Base-by-base conservation (phyloP, 1,140 invertebrate genomes). In the Hyles vespertilio region DNA sequence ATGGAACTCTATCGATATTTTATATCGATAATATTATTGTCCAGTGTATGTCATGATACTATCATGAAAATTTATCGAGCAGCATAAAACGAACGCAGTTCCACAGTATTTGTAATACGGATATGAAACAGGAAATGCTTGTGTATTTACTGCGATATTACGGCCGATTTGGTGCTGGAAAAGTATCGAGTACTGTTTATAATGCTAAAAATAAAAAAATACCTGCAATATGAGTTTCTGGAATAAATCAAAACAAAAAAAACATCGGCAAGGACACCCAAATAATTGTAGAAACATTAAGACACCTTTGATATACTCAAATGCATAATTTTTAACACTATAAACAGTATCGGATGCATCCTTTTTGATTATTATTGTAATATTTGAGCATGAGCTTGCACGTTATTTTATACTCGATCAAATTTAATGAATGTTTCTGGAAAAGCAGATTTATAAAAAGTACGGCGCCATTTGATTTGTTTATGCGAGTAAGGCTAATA, bases 141-240 rank as follows among this genome's bases (percentile, higher is more conserved):
- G 36, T 40, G 36, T 40, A 48, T 48, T 22, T n/a, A 45, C 51
- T 73, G 56, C 61, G 58, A 69, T 75, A 70, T 73, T 76, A 56
- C 69, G 72, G 75, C 77, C 74, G 69, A 64, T 72, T 67, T 72
- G 81, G 78, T 80, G 81, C 81, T 81, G 69, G 71, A 74, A 64
- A 54, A 22, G 61, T 65, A 59, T 67, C 56, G 69, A 69, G 65
- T 67, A 62, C 71, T 70, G 72, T 70, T 72, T 67, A 56, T 60
- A 50, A 22, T 22, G 22, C 22, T 22, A 0, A 22, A 22, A 22
- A 22, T 22, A 22, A 22, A 22, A 22, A 22, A 22, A 22, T 22
- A 22, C 22, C 22, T 22, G 22, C 22, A 22, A 22, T 22, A 22
- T 22, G 22, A 22, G 22, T 22, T 22, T 22, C 22, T 22, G 22